Percentiles rank a stretch among this genome's conserved stretches.
These are phyloP conservation scores for Lithophane ornitopus DNA, from an alignment of 2,888 invertebrate species.

Conservation along the genomic window DNA sequence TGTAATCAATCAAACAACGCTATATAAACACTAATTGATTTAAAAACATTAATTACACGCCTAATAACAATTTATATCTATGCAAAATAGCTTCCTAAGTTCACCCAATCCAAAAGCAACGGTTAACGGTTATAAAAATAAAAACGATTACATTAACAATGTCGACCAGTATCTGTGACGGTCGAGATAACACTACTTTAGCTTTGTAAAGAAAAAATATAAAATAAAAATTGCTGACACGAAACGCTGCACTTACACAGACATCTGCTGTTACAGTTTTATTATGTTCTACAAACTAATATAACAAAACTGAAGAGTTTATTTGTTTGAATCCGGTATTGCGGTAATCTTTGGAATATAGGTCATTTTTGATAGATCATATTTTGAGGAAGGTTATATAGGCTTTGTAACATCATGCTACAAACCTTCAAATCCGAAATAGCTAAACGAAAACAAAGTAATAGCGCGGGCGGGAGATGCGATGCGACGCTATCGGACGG, in stretches of 20 bases:
- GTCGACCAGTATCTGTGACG: conserved; percentile 55
- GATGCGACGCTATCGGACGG: too few species aligned
- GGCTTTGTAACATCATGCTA: too few species aligned
- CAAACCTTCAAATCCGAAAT: too few species aligned
- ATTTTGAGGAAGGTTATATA: too few species aligned
- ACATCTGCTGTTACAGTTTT: conserved; percentile 48
- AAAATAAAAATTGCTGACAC: conserved; percentile 28
- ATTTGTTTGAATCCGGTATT: too few species aligned
- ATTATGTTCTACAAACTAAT: conserved; percentile 6
- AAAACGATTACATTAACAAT: conserved; percentile 54
- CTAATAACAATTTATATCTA: conserved; percentile 22
- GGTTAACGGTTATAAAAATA: conserved; percentile 54
- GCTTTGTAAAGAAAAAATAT: conserved; percentile 2
- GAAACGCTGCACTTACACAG: conserved; percentile 18
- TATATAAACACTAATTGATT: not conserved
- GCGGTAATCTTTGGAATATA: too few species aligned
- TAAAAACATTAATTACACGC: conserved; percentile 7
- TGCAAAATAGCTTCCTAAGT: conserved; percentile 27
- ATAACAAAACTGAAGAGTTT: too few species aligned
- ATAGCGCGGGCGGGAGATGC: too few species aligned
- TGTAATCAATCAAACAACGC: not conserved
- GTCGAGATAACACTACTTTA: conserved; percentile 43
- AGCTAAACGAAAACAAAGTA: too few species aligned
- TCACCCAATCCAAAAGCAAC: conserved; percentile 22
- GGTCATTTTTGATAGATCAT: too few species aligned